Conservation (phyloP, 1,140 invertebrate species). For the Hypothenemus hampei region DNA sequence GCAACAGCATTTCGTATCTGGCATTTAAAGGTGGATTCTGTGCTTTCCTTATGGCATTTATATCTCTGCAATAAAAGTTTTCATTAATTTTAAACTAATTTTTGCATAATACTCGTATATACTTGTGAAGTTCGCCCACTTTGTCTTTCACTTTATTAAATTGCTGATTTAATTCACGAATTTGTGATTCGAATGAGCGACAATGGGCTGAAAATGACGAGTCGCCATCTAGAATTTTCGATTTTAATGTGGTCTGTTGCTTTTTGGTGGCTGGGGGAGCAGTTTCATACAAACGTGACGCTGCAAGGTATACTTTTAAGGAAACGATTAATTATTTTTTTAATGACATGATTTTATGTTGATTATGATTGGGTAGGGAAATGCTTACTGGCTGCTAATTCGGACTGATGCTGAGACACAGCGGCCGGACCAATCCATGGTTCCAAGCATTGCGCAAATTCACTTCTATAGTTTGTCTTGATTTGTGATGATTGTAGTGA, state of each 20-base stretch:
- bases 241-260: constrained; percentile 46
- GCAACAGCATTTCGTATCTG: constrained; percentile 54
- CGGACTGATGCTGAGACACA: constrained; percentile 42
- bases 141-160: constrained; percentile 59
- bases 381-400: constrained; percentile 37
- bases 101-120: not conserved
- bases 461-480: constrained; percentile 59
- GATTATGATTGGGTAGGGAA: not conserved
- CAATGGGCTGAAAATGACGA: constrained; percentile 64
- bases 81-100: constrained; percentile 29
- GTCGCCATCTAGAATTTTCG: constrained; percentile 49
- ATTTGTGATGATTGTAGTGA: constrained; percentile 55
- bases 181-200: constrained; percentile 58
- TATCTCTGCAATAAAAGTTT: constrained; percentile 44
- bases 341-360: not conserved
- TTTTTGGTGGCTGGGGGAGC: constrained; percentile 46
- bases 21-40: constrained; percentile 55
- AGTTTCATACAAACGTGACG: constrained; percentile 40
- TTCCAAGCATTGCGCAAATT: constrained; percentile 60
- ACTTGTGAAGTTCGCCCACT: constrained; percentile 56
- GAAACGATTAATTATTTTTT: not conserved
- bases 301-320: constrained; percentile 19
- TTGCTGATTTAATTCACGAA: constrained; percentile 58
- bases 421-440: constrained; percentile 53
- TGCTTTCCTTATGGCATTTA: constrained; percentile 50